A percentile compares a stretch with the other conserved stretches of the same genome.
Conservation (phyloP, 2,888 invertebrate species). For the Notodonta dromedarius region DNA sequence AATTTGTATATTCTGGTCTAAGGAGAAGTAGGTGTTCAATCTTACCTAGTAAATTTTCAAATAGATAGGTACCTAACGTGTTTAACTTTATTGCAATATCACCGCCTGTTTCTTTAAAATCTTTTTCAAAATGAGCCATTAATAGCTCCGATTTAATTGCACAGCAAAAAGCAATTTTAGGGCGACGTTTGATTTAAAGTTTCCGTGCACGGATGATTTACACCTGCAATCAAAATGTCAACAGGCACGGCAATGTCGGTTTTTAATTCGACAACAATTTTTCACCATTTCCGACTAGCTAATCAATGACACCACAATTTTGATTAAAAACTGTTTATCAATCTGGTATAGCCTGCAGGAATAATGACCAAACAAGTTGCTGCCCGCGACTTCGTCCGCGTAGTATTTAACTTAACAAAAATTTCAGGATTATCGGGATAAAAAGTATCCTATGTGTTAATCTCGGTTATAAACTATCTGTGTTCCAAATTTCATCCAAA, state of each 20-base stretch:
- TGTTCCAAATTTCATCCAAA: too few relatives aligned
- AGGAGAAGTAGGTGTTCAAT: too few relatives aligned
- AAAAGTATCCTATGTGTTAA: too few relatives aligned
- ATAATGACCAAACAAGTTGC: background rate
- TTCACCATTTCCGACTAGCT: constrained; percentile 23
- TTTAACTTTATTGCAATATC: too few relatives aligned
- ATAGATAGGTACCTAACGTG: too few relatives aligned
- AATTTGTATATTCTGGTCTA: too few relatives aligned
- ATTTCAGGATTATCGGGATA: too few relatives aligned
- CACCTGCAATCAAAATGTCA: constrained; percentile 55
- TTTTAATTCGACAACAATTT: constrained; percentile 27
- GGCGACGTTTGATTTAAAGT: constrained; percentile 49
- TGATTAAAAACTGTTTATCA: constrained; percentile 12
- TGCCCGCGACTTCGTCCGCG: too few relatives aligned
- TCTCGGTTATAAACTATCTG: too few relatives aligned
- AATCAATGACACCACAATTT: constrained; percentile 17
- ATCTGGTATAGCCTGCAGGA: background rate
- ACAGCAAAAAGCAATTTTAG: constrained; percentile 46
- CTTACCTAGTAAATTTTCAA: too few relatives aligned
- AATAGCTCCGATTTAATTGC: constrained; percentile 37
- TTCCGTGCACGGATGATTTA: constrained; percentile 53
- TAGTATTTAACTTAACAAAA: too few relatives aligned
- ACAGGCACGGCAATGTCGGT: constrained; percentile 31
- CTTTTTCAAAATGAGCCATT: background rate
- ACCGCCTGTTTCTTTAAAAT: background rate